Evolutionary conservation across 2,888 invertebrate species (phyloP).

Genomic region (Geotrupes spiniger): DNA sequence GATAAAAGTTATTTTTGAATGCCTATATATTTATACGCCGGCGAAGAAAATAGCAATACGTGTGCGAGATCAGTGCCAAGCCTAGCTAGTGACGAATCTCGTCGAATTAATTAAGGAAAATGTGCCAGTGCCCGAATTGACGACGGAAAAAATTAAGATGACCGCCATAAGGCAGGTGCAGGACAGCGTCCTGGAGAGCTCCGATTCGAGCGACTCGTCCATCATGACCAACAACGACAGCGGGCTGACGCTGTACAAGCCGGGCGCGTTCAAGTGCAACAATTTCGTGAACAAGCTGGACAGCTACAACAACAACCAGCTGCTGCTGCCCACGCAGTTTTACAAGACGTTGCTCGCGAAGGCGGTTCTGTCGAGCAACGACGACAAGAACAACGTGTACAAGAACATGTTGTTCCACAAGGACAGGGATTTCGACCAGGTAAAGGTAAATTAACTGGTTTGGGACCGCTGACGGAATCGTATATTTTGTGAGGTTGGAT

Average conservation of each 20-base stretch:
- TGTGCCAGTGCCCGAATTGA: too few species aligned
- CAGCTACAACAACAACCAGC: conserved; percentile 49
- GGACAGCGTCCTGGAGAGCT: conserved; percentile 43
- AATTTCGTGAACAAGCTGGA: conserved; percentile 50
- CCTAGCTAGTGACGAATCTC: too few species aligned
- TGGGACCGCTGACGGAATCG: too few species aligned
- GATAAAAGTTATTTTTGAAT: background rate
- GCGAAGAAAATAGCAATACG: background rate
- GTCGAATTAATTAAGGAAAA: too few species aligned
- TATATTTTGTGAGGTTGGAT: too few species aligned
- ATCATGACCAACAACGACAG: conserved; percentile 33
- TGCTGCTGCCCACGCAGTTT: conserved; percentile 69
- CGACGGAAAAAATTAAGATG: too few species aligned
- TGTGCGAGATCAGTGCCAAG: too few species aligned
- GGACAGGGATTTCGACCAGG: conserved; percentile 50
- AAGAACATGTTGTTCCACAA: conserved; percentile 50
- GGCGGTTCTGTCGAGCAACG: conserved; percentile 58
- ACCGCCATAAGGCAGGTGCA: conserved; percentile 43
- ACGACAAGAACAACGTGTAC: conserved; percentile 48
- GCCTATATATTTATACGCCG: background rate
- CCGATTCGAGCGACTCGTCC: conserved; percentile 48
- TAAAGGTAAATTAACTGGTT: conserved; percentile 28
- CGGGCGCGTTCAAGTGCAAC: conserved; percentile 43
- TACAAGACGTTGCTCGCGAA: conserved; percentile 77
- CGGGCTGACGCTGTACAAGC: conserved; percentile 21